Conservation (phyloP, 2,888 invertebrate genomes). For the Cephus runcator region DNA sequence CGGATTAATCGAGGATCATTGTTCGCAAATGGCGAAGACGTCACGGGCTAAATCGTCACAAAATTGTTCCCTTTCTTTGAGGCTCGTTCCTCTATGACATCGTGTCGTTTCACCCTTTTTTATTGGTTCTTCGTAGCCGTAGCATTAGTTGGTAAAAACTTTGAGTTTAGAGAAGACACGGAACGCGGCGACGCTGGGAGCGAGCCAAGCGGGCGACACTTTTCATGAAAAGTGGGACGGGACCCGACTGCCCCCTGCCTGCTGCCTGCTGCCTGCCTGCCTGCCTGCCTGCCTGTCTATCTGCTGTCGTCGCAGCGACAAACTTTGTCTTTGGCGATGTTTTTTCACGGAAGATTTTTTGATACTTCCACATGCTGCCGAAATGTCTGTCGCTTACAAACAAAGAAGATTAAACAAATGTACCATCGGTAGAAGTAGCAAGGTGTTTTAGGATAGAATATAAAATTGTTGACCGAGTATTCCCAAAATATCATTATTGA, state of each 20-base stretch:
- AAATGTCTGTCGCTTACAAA: not conserved
- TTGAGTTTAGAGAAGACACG: not conserved
- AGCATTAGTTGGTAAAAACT: not conserved
- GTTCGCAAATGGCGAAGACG: not conserved
- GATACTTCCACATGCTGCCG: not conserved
- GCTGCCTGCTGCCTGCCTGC: not conserved
- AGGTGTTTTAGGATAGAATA: not conserved
- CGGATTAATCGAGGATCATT: conserved; percentile 1
- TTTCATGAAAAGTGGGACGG: not conserved
- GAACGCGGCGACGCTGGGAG: not conserved
- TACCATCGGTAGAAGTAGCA: not conserved
- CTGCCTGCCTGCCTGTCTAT: not conserved
- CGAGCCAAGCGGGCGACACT: not conserved
- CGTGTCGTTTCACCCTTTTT: not conserved
- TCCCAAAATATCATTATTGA: not conserved
- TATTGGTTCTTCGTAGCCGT: not conserved
- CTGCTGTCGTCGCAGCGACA: not conserved
- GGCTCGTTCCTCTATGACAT: not conserved
- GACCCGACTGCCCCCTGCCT: not conserved
- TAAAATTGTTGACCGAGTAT: not conserved
- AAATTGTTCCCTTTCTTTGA: not conserved
- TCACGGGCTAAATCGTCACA: conserved; percentile 4
- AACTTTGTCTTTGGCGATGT: not conserved
- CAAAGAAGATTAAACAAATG: not conserved
- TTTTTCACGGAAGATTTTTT: not conserved